A percentile compares a stretch with the other conserved stretches of the same genome.
phyloP scores from a whole-genome alignment of 1,140 invertebrate genomes.

The Trinorchestia longiramus region DNA sequence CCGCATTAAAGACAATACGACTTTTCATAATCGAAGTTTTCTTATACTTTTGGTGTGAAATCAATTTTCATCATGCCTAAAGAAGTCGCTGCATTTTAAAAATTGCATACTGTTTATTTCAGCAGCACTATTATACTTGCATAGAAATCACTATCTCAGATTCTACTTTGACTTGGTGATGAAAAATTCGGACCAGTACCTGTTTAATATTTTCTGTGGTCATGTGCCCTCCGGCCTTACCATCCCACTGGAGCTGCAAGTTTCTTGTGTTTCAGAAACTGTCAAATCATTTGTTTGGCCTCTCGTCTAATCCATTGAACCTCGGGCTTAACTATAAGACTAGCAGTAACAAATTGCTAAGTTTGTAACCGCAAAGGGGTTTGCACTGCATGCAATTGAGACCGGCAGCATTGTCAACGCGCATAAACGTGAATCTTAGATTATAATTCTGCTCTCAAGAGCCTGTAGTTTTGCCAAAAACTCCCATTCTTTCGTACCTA shows the following conservation, averaged over 20 bases:
- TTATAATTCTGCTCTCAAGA: neutral
- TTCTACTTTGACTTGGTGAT: neutral
- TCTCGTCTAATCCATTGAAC: neutral
- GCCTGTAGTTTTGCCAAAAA: neutral
- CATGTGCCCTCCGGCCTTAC: neutral
- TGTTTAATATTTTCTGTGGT: neutral
- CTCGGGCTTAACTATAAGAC: neutral
- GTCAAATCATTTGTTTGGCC: neutral
- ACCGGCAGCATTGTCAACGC: neutral
- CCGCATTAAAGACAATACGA: too few relatives aligned
- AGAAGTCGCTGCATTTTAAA: too few relatives aligned
- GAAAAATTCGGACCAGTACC: neutral
- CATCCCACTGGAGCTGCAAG: neutral
- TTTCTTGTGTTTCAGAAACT: neutral
- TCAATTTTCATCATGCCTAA: too few relatives aligned
- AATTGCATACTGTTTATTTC: neutral
- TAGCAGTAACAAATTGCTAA: neutral
- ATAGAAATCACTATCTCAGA: neutral
- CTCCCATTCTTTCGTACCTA: neutral
- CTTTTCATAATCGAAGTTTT: too few relatives aligned
- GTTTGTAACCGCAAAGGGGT: neutral
- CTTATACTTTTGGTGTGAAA: too few relatives aligned
- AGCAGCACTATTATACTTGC: neutral
- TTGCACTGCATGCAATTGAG: neutral
- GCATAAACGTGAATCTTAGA: neutral